Percentiles rank a stretch among this genome's conserved stretches.
Conservation (phyloP, 1,140 invertebrate species). For the Aphelenchoides besseyi region DNA sequence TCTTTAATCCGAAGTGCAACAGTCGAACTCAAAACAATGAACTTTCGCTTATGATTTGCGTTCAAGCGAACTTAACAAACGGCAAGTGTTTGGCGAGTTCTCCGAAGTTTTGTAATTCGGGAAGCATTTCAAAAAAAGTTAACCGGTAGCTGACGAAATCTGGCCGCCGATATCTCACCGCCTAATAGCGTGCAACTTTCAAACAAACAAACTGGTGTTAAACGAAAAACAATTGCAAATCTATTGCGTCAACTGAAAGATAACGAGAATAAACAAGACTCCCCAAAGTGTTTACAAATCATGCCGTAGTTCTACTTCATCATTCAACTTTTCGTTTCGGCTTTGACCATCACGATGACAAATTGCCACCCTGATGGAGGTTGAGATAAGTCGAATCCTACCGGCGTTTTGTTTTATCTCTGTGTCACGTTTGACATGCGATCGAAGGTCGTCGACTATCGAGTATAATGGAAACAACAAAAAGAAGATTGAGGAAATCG, state of each 20-base stretch:
- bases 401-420: slow-evolving; percentile 1
- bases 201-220: no score
- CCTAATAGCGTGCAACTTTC: no score
- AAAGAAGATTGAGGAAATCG: not conserved
- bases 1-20: not conserved
- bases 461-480: not conserved
- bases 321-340: no score
- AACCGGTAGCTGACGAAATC: slow-evolving; percentile 3
- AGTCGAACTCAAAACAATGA: not conserved
- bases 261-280: no score
- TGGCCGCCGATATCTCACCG: not conserved
- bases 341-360: not conserved
- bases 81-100: no score
- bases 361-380: not conserved
- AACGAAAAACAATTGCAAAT: no score
- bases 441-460: not conserved
- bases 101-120: no score
- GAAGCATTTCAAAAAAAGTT: not conserved
- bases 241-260: no score
- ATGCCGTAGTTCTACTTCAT: no score
- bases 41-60: not conserved
- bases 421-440: not conserved
- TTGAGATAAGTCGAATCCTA: not conserved
- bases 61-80: not conserved
- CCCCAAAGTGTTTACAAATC: no score